Evolutionary conservation across 1,140 invertebrate genomes (phyloP).

Genomic region (Bicyclus anynana): DNA sequence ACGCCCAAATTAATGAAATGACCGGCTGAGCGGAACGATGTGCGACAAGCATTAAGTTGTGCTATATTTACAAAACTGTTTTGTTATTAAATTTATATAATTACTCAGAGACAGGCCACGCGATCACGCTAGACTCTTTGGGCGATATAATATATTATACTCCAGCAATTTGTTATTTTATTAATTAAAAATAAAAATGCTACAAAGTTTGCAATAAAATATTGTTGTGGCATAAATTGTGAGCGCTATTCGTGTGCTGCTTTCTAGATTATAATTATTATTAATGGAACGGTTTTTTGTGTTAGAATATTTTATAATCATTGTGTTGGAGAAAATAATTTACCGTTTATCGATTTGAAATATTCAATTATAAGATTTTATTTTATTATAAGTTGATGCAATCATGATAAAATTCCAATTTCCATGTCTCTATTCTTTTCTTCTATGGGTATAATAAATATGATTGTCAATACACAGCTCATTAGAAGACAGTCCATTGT

Average conservation of each 20-base stretch:
- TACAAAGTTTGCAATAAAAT: background rate
- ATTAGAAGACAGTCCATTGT: too few species aligned
- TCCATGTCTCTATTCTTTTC: too few species aligned
- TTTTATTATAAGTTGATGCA: too few species aligned
- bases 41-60: background rate
- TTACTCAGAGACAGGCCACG: background rate
- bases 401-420: too few species aligned
- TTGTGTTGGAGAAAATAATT: too few species aligned
- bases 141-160: conserved; percentile 1
- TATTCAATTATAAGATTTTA: too few species aligned
- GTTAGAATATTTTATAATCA: too few species aligned
- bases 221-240: background rate
- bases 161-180: conserved; percentile 1
- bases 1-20: too few species aligned
- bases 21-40: background rate
- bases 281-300: background rate
- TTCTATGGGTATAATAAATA: too few species aligned
- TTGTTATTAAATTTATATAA: conserved; percentile 2
- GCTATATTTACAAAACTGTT: background rate
- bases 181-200: conserved; percentile 4
- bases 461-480: too few species aligned
- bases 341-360: too few species aligned
- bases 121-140: conserved; percentile 1
- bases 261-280: background rate
- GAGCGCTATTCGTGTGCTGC: background rate